phyloP scores from a whole-genome alignment of 2,888 invertebrate genomes.

The Zaprionus obscuricornis region DNA sequence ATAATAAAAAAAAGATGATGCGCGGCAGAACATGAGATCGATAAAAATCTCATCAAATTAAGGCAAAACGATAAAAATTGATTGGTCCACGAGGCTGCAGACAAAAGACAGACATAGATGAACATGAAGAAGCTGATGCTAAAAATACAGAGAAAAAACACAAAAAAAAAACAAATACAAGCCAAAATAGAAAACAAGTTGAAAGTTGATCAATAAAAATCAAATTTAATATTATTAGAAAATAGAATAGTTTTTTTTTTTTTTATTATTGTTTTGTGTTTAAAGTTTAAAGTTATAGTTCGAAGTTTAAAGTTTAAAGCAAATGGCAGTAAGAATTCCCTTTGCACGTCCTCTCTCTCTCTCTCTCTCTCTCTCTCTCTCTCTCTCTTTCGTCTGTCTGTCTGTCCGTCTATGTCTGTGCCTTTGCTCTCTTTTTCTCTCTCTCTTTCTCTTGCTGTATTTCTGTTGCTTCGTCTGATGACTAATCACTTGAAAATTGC shows the following conservation, averaged over 20 bases:
- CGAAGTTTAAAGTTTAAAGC: not conserved
- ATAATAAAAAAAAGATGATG: conserved; percentile 8
- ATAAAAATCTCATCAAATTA: conserved; percentile 77
- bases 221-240: conserved; percentile 42
- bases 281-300: not conserved
- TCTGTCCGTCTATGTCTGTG: no score
- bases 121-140: no score
- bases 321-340: conserved; percentile 4
- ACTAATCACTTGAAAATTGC: conserved; percentile 76
- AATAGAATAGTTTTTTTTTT: conserved; percentile 39
- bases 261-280: conserved; percentile 1
- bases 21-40: conserved; percentile 54
- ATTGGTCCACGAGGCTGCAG: conserved; percentile 55
- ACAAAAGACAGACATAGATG: conserved; percentile 27
- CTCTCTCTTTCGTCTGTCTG: not conserved
- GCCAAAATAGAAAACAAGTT: not conserved
- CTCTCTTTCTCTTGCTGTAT: conserved; percentile 17
- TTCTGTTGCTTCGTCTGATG: conserved; percentile 47
- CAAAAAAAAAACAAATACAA: conserved; percentile 22
- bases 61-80: conserved; percentile 74
- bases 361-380: conserved; percentile 1
- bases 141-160: conserved; percentile 3
- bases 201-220: conserved; percentile 39
- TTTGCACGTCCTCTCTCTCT: not conserved
- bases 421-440: not conserved